These are phyloP conservation scores for Drosophila neutralis DNA, from an alignment of 2,888 invertebrate genomes.

Conservation along the genomic window DNA sequence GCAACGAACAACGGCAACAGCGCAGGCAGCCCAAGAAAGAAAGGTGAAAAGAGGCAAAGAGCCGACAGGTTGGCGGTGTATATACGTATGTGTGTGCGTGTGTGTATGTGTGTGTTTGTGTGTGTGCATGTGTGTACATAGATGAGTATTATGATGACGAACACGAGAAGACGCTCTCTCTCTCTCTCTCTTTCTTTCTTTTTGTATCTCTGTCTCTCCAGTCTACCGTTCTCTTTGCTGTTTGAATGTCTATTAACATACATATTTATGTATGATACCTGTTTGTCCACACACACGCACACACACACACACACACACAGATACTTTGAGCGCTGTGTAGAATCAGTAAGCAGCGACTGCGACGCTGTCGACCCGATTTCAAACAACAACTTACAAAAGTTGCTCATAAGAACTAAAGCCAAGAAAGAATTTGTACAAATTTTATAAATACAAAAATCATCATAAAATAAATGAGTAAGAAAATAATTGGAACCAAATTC, in stretches of 20 bases:
- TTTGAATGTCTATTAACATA: conserved; percentile 30
- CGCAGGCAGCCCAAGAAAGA: conserved; percentile 56
- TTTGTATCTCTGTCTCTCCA: conserved; percentile 1
- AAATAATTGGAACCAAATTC: conserved; percentile 7
- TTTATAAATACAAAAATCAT: conserved; percentile 7
- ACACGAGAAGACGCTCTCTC: conserved; percentile 7
- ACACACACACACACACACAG: conserved; percentile 12
- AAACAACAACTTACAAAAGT: conserved; percentile 42
- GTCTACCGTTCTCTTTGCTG: conserved; percentile 12
- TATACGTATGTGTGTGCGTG: background rate
- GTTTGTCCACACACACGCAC: conserved; percentile 43
- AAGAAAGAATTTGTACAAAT: conserved; percentile 17
- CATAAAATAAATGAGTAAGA: conserved; percentile 5
- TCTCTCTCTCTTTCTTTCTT: conserved; percentile 1
- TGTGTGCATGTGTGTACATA: conserved; percentile 17
- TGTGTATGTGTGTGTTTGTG: no score
- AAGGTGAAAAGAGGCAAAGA: conserved; percentile 74
- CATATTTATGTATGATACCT: conserved; percentile 47
- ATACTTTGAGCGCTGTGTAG: conserved; percentile 49
- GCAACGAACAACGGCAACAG: conserved; percentile 9
- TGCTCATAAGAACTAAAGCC: conserved; percentile 30
- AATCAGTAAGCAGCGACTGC: conserved; percentile 67
- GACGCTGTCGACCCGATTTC: conserved; percentile 67
- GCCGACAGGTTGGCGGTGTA: conserved; percentile 37
- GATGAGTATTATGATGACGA: conserved; percentile 34